These are phyloP conservation scores for Carposina sasakii DNA, from an alignment of 1,140 invertebrate genomes.

Conservation along the genomic window DNA sequence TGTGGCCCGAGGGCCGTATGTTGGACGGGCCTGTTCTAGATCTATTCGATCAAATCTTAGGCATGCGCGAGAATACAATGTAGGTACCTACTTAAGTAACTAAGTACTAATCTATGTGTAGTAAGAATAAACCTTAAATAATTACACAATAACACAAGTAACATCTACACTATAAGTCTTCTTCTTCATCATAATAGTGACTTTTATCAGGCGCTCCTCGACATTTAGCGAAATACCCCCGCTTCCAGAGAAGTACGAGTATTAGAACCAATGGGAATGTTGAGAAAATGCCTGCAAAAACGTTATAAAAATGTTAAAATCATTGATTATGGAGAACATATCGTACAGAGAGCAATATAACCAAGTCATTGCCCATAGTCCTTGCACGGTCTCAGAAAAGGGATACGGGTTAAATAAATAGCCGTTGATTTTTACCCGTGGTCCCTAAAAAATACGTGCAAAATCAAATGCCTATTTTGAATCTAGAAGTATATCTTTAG, in stretches of 20 bases:
- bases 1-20: no score
- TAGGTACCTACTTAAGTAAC: no score
- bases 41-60: no score
- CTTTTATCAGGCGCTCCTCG: no score
- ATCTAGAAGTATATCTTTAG: no score
- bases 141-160: no score
- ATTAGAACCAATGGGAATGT: slow-evolving; percentile 75
- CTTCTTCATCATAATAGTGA: no score
- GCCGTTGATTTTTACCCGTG: not conserved
- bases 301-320: not conserved
- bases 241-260: slow-evolving; percentile 72
- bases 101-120: no score
- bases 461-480: not conserved
- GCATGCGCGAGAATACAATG: no score
- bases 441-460: not conserved
- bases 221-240: slow-evolving; percentile 72
- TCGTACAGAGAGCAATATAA: not conserved
- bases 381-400: not conserved
- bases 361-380: not conserved
- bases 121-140: no score
- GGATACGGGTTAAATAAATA: not conserved
- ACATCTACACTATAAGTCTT: no score
- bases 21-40: no score
- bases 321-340: not conserved
- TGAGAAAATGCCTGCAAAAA: slow-evolving; percentile 70